A percentile compares a stretch with the other conserved stretches of the same genome.
Conservation (phyloP, 2,888 invertebrate genomes). For the Caenorhabditis sp. region DNA sequence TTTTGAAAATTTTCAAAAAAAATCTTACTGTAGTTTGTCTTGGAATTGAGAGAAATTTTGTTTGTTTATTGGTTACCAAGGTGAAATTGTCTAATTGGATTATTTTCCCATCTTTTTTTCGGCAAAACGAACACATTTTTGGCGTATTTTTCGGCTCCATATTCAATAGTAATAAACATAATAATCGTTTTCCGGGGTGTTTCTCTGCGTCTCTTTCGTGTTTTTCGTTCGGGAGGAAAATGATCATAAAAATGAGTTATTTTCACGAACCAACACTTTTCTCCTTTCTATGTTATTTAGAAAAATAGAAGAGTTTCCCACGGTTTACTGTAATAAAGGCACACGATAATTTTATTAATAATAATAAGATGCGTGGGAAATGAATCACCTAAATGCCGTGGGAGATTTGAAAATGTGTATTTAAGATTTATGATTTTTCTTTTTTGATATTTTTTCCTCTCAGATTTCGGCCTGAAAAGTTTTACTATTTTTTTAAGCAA, state of each 20-base stretch:
- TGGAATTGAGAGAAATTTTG: no score
- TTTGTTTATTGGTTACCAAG: background rate
- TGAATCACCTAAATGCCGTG: background rate
- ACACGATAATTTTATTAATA: no score
- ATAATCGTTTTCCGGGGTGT: background rate
- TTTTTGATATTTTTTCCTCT: no score
- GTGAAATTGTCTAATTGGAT: conserved; percentile 5
- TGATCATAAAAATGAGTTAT: conserved; percentile 30
- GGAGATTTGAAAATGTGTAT: background rate
- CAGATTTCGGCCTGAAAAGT: no score
- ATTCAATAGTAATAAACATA: no score
- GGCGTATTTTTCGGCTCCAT: conserved; percentile 12
- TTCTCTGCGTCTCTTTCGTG: conserved; percentile 23
- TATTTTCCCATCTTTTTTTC: conserved; percentile 10
- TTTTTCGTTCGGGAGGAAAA: background rate
- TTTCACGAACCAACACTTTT: conserved; percentile 14
- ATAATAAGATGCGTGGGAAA: background rate
- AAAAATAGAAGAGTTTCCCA: no score
- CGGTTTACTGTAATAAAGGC: no score
- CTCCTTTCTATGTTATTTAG: no score
- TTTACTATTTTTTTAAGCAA: no score
- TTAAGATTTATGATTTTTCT: background rate
- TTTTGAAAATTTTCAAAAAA: no score
- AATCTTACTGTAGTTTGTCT: no score
- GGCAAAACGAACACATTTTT: conserved; percentile 22